Evolutionary conservation across 2,113 vertebrate species (phyloP).

Genomic region (Anser brachyrhynchus): DNA sequence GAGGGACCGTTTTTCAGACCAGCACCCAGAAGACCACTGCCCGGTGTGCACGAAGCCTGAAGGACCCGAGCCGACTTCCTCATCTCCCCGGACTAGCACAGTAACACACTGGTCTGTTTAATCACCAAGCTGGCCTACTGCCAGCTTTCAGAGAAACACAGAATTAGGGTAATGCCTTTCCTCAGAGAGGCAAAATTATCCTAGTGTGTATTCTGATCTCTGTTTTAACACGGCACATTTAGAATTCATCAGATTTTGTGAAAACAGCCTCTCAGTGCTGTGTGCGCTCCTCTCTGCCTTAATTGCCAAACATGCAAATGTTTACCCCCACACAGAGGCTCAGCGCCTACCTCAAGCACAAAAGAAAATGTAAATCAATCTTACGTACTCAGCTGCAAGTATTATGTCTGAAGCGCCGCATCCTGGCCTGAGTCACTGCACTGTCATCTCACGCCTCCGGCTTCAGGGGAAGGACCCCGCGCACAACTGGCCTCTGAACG

Average conservation of each 20-base stretch:
- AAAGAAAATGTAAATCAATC: constrained; percentile 26
- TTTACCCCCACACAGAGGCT: not conserved
- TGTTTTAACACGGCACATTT: not conserved
- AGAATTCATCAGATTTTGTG: not conserved
- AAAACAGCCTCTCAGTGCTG: not conserved
- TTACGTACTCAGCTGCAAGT: not conserved
- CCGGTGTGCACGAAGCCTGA: accelerated
- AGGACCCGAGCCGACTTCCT: not conserved
- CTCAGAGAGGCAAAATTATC: constrained; percentile 33
- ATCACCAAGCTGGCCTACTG: not conserved
- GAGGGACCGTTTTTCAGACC: not conserved
- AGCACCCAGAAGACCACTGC: not conserved
- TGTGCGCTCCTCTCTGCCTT: not conserved
- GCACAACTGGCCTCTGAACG: not conserved
- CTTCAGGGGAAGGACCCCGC: not conserved
- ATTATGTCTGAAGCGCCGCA: not conserved
- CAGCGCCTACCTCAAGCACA: not conserved
- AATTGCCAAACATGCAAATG: constrained; percentile 9
- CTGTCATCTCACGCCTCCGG: not conserved
- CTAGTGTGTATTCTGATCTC: not conserved
- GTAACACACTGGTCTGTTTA: not conserved
- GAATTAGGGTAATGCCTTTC: constrained; percentile 40
- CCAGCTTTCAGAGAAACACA: constrained; percentile 23
- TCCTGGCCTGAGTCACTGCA: not conserved
- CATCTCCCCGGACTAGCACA: not conserved